A percentile compares a stretch with the other conserved stretches of the same genome.
Evolutionary conservation across 2,113 vertebrate genomes (phyloP).

Genomic region (Atractosteus spatula): DNA sequence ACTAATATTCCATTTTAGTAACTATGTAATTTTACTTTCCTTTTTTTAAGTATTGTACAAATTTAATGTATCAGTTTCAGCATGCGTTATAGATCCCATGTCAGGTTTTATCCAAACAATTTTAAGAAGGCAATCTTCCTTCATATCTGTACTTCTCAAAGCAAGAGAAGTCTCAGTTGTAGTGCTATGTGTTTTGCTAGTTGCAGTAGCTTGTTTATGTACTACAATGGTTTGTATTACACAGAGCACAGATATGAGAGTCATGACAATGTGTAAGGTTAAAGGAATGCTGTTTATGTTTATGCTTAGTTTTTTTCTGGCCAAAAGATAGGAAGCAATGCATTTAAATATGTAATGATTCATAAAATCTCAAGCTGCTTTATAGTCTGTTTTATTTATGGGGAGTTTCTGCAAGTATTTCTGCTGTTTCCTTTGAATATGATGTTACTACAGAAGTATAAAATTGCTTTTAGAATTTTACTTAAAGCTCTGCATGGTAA

Average conservation of each 20-base stretch:
- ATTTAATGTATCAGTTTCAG: no score
- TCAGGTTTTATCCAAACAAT: no score
- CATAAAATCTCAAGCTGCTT: conserved; percentile 39
- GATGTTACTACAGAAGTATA: conserved; percentile 7
- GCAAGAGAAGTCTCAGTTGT: no score
- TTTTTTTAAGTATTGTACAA: no score
- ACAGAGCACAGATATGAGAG: neutral
- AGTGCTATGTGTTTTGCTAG: neutral
- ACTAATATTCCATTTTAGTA: no score
- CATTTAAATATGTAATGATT: conserved; percentile 46
- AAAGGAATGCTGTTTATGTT: conserved; percentile 45
- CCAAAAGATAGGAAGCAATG: conserved; percentile 35
- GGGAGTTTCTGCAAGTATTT: conserved; percentile 17
- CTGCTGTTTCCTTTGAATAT: conserved; percentile 26
- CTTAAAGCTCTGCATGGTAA: no score
- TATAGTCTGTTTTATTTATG: conserved; percentile 50
- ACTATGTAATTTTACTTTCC: no score
- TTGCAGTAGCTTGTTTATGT: neutral
- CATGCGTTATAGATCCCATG: no score
- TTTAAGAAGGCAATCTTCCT: no score
- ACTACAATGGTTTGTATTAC: neutral
- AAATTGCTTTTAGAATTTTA: no score
- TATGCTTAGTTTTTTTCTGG: conserved; percentile 45
- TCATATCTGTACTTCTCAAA: no score
- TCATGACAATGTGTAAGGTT: conserved; percentile 10